These are phyloP conservation scores for Cyclophora albipunctata DNA, from an alignment of 2,888 invertebrate genomes.

Conservation along the genomic window DNA sequence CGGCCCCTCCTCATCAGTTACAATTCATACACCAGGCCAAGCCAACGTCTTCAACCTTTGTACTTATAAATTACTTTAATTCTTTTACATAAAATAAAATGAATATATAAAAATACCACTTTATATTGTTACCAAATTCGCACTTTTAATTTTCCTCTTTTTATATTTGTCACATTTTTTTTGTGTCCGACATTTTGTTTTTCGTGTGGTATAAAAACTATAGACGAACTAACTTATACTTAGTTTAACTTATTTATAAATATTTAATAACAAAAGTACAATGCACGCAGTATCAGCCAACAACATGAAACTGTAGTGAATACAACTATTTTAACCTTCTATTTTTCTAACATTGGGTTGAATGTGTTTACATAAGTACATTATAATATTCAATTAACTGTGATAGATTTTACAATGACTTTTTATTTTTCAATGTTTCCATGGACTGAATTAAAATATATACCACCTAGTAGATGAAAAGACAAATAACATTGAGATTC, in stretches of 20 bases:
- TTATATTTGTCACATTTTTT: slow-evolving; percentile 39
- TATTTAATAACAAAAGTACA: slow-evolving; percentile 41
- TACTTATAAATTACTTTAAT: slow-evolving; percentile 54
- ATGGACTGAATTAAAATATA: too few species aligned
- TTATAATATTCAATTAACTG: too few species aligned
- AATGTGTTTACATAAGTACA: too few species aligned
- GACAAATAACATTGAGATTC: too few species aligned
- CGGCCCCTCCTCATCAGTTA: slow-evolving; percentile 33
- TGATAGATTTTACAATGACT: too few species aligned
- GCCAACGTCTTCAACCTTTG: slow-evolving; percentile 50
- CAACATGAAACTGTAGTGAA: too few species aligned
- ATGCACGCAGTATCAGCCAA: slow-evolving; percentile 22
- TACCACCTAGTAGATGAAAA: too few species aligned
- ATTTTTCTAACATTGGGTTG: too few species aligned
- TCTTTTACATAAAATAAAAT: slow-evolving; percentile 42
- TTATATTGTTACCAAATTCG: slow-evolving; percentile 59
- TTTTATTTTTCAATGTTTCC: too few species aligned
- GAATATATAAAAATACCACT: slow-evolving; percentile 68
- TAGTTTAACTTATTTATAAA: slow-evolving; percentile 31
- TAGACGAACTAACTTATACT: slow-evolving; percentile 28
- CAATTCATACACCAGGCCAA: slow-evolving; percentile 55
- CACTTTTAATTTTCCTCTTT: slow-evolving; percentile 38
- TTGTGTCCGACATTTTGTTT: slow-evolving; percentile 32
- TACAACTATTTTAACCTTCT: too few species aligned
- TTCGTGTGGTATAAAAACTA: slow-evolving; percentile 29